Evolutionary conservation across 2,888 invertebrate species (phyloP).

Genomic region (Tromatobia lineatoria): DNA sequence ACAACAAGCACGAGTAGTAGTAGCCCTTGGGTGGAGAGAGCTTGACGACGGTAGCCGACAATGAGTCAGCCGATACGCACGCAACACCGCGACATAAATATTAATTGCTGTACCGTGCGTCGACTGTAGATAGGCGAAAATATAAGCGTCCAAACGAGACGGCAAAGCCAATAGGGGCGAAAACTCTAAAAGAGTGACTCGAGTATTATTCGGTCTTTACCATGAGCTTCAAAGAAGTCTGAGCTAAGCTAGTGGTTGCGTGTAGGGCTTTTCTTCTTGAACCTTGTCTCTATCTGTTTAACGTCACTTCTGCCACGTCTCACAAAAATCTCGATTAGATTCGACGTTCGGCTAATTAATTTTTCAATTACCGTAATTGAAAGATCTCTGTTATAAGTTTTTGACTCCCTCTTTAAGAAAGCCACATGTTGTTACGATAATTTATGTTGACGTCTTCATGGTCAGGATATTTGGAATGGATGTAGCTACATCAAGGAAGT

Average conservation of each 20-base stretch:
- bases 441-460: too few relatives aligned
- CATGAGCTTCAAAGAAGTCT: background rate
- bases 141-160: background rate
- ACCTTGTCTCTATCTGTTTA: background rate
- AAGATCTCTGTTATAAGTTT: too few relatives aligned
- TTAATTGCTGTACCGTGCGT: conserved; percentile 61
- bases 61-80: conserved; percentile 69
- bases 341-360: background rate
- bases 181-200: background rate
- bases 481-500: too few relatives aligned
- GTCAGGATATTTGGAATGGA: too few relatives aligned
- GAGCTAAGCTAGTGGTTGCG: background rate
- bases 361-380: too few relatives aligned
- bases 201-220: background rate
- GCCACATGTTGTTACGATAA: too few relatives aligned
- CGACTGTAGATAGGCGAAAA: conserved; percentile 21
- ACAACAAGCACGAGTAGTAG: conserved; percentile 25
- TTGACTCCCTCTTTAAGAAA: too few relatives aligned
- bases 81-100: conserved; percentile 68
- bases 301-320: background rate
- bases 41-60: conserved; percentile 31
- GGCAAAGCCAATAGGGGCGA: background rate
- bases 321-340: background rate
- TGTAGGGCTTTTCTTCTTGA: background rate
- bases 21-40: conserved; percentile 10